Conservation (phyloP, 2,888 invertebrate species). For the Agrochola litura region DNA sequence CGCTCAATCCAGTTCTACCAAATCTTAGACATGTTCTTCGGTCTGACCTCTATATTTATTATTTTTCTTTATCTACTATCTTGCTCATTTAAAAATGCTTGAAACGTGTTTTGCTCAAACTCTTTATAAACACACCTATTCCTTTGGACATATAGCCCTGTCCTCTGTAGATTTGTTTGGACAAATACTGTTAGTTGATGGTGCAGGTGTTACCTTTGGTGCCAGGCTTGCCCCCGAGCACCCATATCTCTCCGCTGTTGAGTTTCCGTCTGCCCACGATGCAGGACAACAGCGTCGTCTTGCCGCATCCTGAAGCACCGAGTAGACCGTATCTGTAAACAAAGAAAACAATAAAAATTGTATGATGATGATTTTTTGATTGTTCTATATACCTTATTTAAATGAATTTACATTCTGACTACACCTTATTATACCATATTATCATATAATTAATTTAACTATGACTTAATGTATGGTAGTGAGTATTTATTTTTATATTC, state of each 20-base stretch:
- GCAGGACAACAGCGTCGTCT: constrained; percentile 97
- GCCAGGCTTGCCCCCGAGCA: constrained; percentile 97
- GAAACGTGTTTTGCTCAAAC: background rate
- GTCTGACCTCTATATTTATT: background rate
- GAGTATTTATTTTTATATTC: background rate
- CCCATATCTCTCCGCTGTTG: constrained; percentile 96
- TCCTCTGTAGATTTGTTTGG: background rate
- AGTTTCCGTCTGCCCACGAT: constrained; percentile 96
- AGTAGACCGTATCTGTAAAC: constrained; percentile 96
- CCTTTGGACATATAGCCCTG: background rate
- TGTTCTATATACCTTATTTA: background rate
- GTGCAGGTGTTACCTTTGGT: constrained; percentile 91
- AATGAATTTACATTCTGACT: background rate
- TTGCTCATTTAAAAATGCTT: background rate
- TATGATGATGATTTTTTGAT: too few relatives aligned
- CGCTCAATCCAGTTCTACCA: background rate
- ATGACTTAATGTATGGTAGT: background rate
- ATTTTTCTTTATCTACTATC: background rate
- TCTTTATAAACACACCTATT: background rate
- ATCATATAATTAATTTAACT: background rate
- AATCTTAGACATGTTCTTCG: background rate
- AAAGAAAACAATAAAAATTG: constrained; percentile 27
- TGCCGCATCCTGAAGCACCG: constrained; percentile 99
- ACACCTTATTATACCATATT: background rate
- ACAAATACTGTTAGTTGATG: background rate